phyloP scores from a whole-genome alignment of 2,113 vertebrate species.

The Pelvicachromis taeniatus region DNA sequence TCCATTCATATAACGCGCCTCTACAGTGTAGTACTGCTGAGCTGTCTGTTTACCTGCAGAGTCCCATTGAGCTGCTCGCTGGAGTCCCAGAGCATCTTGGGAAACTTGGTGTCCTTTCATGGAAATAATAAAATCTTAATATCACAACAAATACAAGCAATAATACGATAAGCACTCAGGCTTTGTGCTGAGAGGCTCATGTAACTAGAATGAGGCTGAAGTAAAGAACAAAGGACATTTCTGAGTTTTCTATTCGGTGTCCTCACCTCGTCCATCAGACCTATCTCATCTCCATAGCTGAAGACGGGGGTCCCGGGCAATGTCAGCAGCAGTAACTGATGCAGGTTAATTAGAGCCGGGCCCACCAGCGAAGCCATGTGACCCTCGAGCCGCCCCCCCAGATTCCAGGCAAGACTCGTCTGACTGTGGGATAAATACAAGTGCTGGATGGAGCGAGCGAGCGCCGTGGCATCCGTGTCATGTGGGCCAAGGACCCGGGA shows the following conservation, averaged over 20 bases:
- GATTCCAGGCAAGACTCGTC: slow-evolving; percentile 63
- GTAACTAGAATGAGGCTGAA: background rate
- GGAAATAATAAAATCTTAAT: background rate
- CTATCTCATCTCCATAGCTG: slow-evolving; percentile 83
- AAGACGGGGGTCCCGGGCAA: slow-evolving; percentile 81
- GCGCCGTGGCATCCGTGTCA: background rate
- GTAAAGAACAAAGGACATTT: background rate
- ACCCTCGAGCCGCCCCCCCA: slow-evolving; percentile 50
- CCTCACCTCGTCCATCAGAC: slow-evolving; percentile 66
- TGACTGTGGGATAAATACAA: slow-evolving; percentile 45
- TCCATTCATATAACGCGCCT: background rate
- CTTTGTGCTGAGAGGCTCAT: background rate
- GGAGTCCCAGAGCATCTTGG: slow-evolving; percentile 66
- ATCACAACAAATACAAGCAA: background rate
- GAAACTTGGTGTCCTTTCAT: slow-evolving; percentile 37
- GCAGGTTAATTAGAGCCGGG: slow-evolving; percentile 38
- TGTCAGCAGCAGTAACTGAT: slow-evolving; percentile 80
- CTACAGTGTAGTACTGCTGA: background rate
- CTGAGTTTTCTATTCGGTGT: background rate
- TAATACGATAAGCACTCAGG: background rate
- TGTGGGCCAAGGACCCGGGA: slow-evolving; percentile 41
- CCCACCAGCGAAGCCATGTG: slow-evolving; percentile 69
- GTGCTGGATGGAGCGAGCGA: slow-evolving; percentile 20
- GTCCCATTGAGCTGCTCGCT: slow-evolving; percentile 46
- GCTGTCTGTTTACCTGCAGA: slow-evolving; percentile 47